Conservation (phyloP, 1,140 invertebrate genomes). For the Polypedilum pembai region DNA sequence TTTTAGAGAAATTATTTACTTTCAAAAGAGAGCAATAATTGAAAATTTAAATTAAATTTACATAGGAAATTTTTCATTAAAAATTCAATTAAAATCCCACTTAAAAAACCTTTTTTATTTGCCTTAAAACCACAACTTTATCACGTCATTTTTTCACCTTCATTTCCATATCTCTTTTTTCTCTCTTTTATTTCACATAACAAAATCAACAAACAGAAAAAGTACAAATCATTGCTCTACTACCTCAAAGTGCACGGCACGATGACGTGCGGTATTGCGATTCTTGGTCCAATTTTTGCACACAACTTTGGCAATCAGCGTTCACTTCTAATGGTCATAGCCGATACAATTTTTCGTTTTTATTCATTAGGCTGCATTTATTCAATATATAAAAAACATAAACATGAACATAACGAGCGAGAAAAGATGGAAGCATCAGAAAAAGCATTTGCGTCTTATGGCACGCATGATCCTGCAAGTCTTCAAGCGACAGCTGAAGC, state of each 20-base stretch:
- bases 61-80: no score
- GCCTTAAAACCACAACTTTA: no score
- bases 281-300: background rate
- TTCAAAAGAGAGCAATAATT: no score
- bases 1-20: no score
- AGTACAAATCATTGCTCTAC: slow-evolving; percentile 17
- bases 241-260: background rate
- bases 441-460: background rate
- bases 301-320: background rate
- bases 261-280: slow-evolving; percentile 1
- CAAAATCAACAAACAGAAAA: background rate
- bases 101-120: no score
- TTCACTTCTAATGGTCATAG: background rate
- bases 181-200: background rate
- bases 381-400: background rate
- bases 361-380: background rate
- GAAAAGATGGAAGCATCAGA: background rate
- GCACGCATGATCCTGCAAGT: background rate
- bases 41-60: no score
- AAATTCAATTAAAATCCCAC: no score
- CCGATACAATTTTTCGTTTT: background rate
- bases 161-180: no score
- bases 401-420: background rate
- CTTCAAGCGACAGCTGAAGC: background rate
- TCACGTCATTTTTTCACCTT: no score